Base-by-base conservation (phyloP, 1,140 invertebrate genomes). In the Himalopsyche phryganea region DNA sequence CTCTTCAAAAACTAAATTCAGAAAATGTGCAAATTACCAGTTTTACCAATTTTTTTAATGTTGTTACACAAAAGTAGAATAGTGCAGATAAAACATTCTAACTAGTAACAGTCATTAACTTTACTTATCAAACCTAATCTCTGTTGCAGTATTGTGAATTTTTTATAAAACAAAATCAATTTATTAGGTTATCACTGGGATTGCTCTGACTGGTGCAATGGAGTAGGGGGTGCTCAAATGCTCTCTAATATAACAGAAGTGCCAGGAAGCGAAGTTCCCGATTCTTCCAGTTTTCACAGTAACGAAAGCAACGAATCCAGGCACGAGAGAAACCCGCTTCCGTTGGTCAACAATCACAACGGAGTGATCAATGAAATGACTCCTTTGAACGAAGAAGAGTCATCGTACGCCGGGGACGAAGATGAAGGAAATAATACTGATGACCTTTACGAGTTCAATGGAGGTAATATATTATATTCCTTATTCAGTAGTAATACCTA, bases 231-330 rank as follows among this genome's bases (percentile, higher is more conserved):
- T 14, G 54, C 68, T 56, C 68, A 87, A 71, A 88, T 90, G 57
- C 78, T 94, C 65, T 90, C 92, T 47, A 93, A 94, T 73, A 95
- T 95, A 72, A 92, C 92, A 52, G 91, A 93, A 77, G 89, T 95
- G 63, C 90, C 92, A 58, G 90, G 90, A 66, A 90, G 88, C 67
- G 92, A 95, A 81, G 87, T 94, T 50, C 88, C 88, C 28, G 92
- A 96, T 75, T 93, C 91, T 18, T 92, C 90, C 42, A 90, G 88
- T 72, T 86, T 90, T 69, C 89, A 91, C 71, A 92, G 90, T 75
- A 90, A 92, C 68, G 90, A 93, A 71, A 92, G 89, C 67, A 92
- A 93, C 71, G 86, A 89, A 72, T 87, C 87, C 18, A 65, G 63
- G 10, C 61, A 58, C 10, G 63, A 61, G 11, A 50, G 52, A 14